Percentiles rank a stretch among this genome's conserved stretches.
Conservation (phyloP, 2,888 invertebrate species). For the Orthosia cruda region DNA sequence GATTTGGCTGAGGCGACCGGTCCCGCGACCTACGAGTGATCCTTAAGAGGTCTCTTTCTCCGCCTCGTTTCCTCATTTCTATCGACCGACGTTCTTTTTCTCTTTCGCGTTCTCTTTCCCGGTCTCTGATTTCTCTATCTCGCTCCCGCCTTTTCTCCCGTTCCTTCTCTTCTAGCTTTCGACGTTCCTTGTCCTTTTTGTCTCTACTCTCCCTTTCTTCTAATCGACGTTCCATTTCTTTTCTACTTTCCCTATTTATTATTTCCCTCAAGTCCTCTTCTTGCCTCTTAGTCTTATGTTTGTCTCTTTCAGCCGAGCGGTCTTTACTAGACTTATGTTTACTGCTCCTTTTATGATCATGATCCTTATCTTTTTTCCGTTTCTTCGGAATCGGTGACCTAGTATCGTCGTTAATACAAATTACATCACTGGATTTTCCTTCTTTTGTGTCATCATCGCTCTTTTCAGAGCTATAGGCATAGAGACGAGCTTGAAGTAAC, state of each 20-base stretch:
- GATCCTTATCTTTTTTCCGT: constrained; percentile 83
- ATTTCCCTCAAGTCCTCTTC: constrained; percentile 87
- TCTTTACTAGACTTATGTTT: constrained; percentile 86
- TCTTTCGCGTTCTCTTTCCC: constrained; percentile 76
- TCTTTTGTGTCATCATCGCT: constrained; percentile 90
- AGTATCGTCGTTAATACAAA: constrained; percentile 75
- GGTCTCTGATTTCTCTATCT: constrained; percentile 74
- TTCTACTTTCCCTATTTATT: constrained; percentile 82
- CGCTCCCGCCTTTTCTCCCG: constrained; percentile 72
- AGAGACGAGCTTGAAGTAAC: constrained; percentile 94
- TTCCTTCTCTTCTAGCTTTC: constrained; percentile 76
- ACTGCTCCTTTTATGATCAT: constrained; percentile 79
- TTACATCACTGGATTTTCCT: constrained; percentile 86
- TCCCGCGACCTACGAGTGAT: constrained; percentile 74
- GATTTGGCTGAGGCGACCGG: constrained; percentile 60
- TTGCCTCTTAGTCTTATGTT: constrained; percentile 78
- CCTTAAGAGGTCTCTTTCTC: constrained; percentile 68
- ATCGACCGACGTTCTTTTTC: constrained; percentile 65
- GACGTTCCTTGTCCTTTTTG: constrained; percentile 76
- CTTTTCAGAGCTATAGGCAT: constrained; percentile 94
- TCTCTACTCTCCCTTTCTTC: constrained; percentile 77
- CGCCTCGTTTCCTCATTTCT: constrained; percentile 68
- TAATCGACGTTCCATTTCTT: constrained; percentile 79
- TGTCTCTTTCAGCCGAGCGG: constrained; percentile 78
- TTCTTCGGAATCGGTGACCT: constrained; percentile 89